phyloP scores from a whole-genome alignment of 1,140 invertebrate species.

The Psix sp. region DNA sequence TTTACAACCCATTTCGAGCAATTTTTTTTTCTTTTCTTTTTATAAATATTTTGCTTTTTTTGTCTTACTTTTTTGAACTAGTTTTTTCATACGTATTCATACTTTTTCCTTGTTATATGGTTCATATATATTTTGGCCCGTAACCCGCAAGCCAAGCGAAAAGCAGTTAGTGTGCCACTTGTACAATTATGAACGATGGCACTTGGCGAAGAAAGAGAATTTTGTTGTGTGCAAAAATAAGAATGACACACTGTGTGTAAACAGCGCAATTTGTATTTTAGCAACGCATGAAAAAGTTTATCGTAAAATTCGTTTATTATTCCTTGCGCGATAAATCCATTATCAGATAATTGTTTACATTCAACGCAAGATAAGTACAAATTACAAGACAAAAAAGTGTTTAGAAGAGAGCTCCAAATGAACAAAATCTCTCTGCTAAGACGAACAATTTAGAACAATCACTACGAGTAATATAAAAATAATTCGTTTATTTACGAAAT shows the following conservation, averaged over 20 bases:
- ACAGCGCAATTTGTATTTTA: conserved; percentile 24
- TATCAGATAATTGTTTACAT: conserved; percentile 8
- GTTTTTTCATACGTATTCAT: conserved; percentile 20
- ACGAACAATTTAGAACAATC: no score
- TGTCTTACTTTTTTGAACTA: no score
- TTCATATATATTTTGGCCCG: conserved; percentile 49
- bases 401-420: no score
- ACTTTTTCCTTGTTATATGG: conserved; percentile 19
- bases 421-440: no score
- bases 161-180: conserved; percentile 51
- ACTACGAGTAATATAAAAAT: no score
- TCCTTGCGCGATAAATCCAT: conserved; percentile 11
- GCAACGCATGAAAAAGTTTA: conserved; percentile 22
- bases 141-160: conserved; percentile 57
- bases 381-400: no score
- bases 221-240: conserved; percentile 26
- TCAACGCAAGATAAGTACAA: no score
- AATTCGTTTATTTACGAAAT: no score
- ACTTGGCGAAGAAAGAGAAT: conserved; percentile 49
- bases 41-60: conserved; percentile 10
- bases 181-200: conserved; percentile 47
- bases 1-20: conserved; percentile 37
- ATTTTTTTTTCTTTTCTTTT: conserved; percentile 14
- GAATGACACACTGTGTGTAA: conserved; percentile 35
- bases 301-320: conserved; percentile 6